Evolutionary conservation across 2,797 vertebrate genomes (phyloP).

Genomic region (Lacerta bilineata): DNA sequence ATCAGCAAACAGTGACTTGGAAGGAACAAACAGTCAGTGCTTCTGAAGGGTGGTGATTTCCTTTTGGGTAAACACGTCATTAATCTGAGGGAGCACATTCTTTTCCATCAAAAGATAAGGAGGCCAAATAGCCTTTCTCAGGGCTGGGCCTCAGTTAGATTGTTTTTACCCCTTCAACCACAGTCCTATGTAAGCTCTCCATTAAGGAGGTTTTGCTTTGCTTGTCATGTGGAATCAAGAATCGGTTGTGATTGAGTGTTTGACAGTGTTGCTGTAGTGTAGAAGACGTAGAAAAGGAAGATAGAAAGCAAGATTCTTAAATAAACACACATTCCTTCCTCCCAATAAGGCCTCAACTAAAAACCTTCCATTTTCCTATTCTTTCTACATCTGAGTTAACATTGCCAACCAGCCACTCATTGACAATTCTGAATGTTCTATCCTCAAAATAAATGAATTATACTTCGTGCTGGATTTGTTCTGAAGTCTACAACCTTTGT

Average conservation of each 20-base stretch:
- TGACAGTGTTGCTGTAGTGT: constrained; percentile 29
- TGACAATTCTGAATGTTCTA: background rate
- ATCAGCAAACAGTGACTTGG: constrained; percentile 85
- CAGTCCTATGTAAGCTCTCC: constrained; percentile 49
- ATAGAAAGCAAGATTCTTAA: constrained; percentile 26
- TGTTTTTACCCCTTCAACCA: constrained; percentile 64
- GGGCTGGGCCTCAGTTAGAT: constrained; percentile 69
- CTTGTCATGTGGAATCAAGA: constrained; percentile 48
- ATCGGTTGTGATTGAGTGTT: background rate
- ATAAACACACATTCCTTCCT: constrained; percentile 2
- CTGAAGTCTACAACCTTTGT: background rate
- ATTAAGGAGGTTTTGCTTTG: constrained; percentile 35
- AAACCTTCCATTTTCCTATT: constrained; percentile 6
- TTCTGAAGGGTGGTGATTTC: constrained; percentile 98
- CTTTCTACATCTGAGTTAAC: constrained; percentile 38
- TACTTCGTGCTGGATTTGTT: background rate
- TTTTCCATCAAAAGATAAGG: constrained; percentile 97
- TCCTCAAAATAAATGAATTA: background rate
- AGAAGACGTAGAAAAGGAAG: constrained; percentile 27
- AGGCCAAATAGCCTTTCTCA: constrained; percentile 82
- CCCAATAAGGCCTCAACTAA: background rate
- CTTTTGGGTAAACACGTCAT: constrained; percentile 98
- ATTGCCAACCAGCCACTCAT: constrained; percentile 20
- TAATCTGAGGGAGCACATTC: constrained; percentile 96
- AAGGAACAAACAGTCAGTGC: constrained; percentile 88